These are phyloP conservation scores for Rotaria socialis DNA, from an alignment of 2,888 invertebrate species.

Conservation along the genomic window DNA sequence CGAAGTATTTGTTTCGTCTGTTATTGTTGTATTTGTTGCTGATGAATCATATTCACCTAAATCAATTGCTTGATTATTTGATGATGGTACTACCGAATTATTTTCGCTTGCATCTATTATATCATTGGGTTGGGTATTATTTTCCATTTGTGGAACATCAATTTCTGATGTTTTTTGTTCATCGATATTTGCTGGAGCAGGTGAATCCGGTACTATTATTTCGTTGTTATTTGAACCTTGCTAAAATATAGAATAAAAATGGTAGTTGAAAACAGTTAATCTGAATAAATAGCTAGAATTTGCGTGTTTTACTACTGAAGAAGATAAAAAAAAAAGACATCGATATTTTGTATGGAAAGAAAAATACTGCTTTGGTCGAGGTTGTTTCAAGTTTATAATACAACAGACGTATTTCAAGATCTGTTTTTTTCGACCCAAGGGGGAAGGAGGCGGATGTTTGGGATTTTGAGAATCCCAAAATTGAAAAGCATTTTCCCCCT, in stretches of 20 bases:
- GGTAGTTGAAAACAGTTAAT: too few relatives aligned
- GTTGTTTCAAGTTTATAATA: too few relatives aligned
- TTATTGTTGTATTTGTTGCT: background rate
- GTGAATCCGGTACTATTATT: background rate
- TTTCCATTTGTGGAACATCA: background rate
- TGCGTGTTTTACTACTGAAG: too few relatives aligned
- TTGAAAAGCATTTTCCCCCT: too few relatives aligned
- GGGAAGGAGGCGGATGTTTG: too few relatives aligned
- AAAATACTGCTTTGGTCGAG: too few relatives aligned
- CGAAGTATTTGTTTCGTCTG: background rate
- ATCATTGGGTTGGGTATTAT: background rate
- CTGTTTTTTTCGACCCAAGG: too few relatives aligned
- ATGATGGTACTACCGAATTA: background rate
- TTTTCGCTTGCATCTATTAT: background rate
- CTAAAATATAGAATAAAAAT: background rate
- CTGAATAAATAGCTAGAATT: too few relatives aligned
- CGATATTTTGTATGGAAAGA: too few relatives aligned
- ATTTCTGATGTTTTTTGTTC: background rate
- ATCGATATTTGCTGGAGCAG: background rate
- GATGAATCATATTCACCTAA: background rate
- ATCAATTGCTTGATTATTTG: constrained; percentile 1
- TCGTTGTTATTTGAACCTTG: background rate
- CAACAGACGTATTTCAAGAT: too few relatives aligned
- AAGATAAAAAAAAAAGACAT: too few relatives aligned
- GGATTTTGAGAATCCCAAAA: too few relatives aligned